Base-by-base conservation (phyloP, 64 coral and sea anemone genomes). In the Exaiptasia diaphana region DNA sequence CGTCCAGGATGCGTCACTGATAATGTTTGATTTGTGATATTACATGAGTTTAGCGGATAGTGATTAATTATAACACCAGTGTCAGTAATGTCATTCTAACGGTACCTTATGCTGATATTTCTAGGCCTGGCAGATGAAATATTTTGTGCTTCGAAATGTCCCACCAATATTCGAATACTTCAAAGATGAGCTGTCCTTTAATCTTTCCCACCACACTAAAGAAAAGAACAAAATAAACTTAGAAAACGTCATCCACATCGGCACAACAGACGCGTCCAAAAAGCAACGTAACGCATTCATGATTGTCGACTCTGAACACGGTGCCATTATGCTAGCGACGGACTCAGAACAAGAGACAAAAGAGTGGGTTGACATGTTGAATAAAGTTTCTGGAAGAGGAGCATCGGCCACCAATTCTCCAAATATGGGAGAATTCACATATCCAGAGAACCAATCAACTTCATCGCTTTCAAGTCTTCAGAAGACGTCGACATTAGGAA, bases 71-170 rank as follows among this genome's bases (percentile, higher is more conserved):
- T 26, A 56, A 3, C 53, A n/a, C 27, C 20, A 56, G n/a, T 2
- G 27, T 56, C 53, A 22, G n/a, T n/a, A 56, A 23, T 9, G 1
- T n/a, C 53, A 56, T 56, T 26, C n/a, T 0, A 5, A 56, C 11
- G 27, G 4, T 26, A 61, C 0, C 25, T 24, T 27, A 1, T 61
- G 12, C 13, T 71, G 8, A 22, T 23, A 41, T 71, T 26, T 12
- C 10, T 5, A 87, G 84, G 84, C 84, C 70, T 87, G 84, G 84
- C 84, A 87, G 30, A 54, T 60, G 25, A 87, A 87, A 42, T 87
- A 67, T 40, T 87, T 87, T 55, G 74, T 87, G 53, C 64, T 87
- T 20, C 73, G 84, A n/a, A 45, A 77, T 57, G 20, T 20, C 29
- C 42, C 43, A 2, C 84, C 74, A 53, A 50, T 74, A 30, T 44